Conservation (phyloP, 2,888 invertebrate genomes). For the Mylabris sibirica region DNA sequence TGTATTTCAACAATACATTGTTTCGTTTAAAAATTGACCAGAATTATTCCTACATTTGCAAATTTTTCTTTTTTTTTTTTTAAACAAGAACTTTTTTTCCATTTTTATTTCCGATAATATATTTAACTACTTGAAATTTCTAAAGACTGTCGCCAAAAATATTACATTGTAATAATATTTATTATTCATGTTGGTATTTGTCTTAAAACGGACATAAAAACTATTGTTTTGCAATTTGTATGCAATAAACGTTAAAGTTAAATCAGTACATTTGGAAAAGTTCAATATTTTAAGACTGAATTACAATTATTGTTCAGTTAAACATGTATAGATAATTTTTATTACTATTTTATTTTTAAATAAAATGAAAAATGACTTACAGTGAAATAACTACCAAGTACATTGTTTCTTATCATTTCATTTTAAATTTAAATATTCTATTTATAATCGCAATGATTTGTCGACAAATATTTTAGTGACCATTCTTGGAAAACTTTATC, state of each 20-base stretch:
- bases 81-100: not conserved
- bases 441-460: constrained; percentile 7
- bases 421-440: not conserved
- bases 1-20: constrained; percentile 16
- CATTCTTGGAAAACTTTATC: constrained; percentile 52
- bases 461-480: constrained; percentile 42
- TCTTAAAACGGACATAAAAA: constrained; percentile 41
- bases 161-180: constrained; percentile 30
- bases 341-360: not conserved
- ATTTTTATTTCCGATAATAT: not conserved
- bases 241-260: constrained; percentile 36
- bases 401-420: not conserved
- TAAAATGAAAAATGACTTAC: not conserved
- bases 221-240: constrained; percentile 46
- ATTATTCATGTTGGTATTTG: constrained; percentile 39
- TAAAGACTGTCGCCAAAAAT: not conserved
- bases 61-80: not conserved
- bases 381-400: not conserved
- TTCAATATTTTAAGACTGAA: constrained; percentile 8
- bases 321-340: not conserved
- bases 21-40: constrained; percentile 15
- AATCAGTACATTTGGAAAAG: constrained; percentile 37
- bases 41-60: not conserved
- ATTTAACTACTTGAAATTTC: not conserved
- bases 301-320: not conserved